phyloP scores from a whole-genome alignment of 2,113 vertebrate species.

The Oreochromis niloticus region DNA sequence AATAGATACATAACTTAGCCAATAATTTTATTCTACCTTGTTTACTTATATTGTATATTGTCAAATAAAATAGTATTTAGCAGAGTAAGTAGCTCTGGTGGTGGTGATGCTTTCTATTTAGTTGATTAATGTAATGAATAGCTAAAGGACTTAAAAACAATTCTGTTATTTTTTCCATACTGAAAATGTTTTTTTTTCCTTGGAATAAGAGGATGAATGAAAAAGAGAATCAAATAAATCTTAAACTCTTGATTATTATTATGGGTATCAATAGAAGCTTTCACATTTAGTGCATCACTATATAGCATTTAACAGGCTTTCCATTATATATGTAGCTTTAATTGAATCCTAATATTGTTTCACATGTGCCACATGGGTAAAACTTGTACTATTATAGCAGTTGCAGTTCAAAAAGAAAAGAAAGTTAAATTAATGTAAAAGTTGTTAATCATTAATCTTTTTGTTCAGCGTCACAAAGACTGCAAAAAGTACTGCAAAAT shows the following conservation, averaged over 20 bases:
- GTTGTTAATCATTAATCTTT: not conserved
- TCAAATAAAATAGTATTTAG: not conserved
- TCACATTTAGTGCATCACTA: not conserved
- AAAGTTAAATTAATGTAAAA: not conserved
- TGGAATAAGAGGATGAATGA: not conserved
- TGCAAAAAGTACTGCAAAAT: not conserved
- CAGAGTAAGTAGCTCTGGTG: not conserved
- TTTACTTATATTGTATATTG: not conserved
- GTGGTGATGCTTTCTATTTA: not conserved
- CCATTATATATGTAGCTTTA: not conserved
- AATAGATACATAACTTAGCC: not conserved
- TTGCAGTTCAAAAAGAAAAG: not conserved
- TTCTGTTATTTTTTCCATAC: not conserved
- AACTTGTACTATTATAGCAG: not conserved
- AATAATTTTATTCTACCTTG: not conserved
- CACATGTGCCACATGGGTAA: not conserved
- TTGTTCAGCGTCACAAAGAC: fast-evolving
- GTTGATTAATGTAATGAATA: not conserved
- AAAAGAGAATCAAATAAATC: not conserved
- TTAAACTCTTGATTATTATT: not conserved
- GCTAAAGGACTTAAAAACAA: not conserved
- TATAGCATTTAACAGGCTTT: not conserved
- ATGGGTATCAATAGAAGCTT: not conserved
- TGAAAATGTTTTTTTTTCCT: not conserved
- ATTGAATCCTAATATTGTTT: not conserved